Evolutionary conservation across 2,797 vertebrate species (phyloP).

Genomic region (Sebastes wilsoni): DNA sequence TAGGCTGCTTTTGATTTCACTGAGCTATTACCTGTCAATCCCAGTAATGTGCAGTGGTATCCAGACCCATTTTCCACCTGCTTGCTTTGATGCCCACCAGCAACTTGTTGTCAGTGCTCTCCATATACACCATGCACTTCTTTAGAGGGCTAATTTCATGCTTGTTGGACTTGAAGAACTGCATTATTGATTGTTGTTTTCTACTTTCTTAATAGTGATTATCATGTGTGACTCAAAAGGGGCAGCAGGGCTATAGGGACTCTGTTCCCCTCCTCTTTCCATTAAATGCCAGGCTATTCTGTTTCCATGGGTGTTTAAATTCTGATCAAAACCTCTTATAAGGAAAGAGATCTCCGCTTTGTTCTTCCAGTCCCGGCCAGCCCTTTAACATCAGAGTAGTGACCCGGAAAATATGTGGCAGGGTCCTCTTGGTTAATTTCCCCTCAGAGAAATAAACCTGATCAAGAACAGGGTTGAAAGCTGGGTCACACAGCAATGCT

Average conservation of each 20-base stretch:
- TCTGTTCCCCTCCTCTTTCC: slow-evolving; percentile 18
- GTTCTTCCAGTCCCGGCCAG: slow-evolving; percentile 2
- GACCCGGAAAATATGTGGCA: slow-evolving; percentile 24
- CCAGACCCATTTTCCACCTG: slow-evolving; percentile 74
- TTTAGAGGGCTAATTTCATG: slow-evolving; percentile 79
- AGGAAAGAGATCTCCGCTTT: slow-evolving; percentile 1
- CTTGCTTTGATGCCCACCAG: slow-evolving; percentile 67
- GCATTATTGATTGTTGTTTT: slow-evolving; percentile 75
- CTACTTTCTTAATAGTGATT: slow-evolving; percentile 64
- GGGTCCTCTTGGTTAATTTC: slow-evolving; percentile 22
- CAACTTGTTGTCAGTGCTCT: slow-evolving; percentile 54
- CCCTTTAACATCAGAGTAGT: slow-evolving; percentile 31
- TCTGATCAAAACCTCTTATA: slow-evolving; percentile 54
- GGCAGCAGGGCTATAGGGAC: background rate
- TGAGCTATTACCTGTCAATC: slow-evolving; percentile 72
- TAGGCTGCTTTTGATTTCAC: slow-evolving; percentile 49
- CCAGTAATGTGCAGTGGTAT: slow-evolving; percentile 57
- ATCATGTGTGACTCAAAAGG: slow-evolving; percentile 56
- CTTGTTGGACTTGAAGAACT: slow-evolving; percentile 73
- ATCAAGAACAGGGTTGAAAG: slow-evolving; percentile 16
- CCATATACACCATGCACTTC: slow-evolving; percentile 38
- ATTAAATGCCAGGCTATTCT: slow-evolving; percentile 43
- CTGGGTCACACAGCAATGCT: slow-evolving; percentile 9
- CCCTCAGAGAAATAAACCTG: background rate
- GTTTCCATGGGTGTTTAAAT: slow-evolving; percentile 60